Evolutionary conservation across 1,140 invertebrate species (phyloP).

Genomic region (Cryptotermes secundus): DNA sequence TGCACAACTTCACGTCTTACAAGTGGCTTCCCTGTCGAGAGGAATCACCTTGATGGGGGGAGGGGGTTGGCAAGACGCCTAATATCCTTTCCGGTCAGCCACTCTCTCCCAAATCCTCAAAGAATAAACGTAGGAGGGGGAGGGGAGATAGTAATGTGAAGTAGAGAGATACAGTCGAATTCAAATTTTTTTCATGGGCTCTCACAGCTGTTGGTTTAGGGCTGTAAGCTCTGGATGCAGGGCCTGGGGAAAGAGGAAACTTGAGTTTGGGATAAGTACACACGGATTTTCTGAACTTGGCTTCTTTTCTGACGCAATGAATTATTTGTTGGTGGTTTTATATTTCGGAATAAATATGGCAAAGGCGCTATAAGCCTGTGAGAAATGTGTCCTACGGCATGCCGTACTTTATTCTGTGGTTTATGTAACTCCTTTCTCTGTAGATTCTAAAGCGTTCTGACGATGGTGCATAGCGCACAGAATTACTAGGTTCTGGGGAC

Average conservation of each 20-base stretch:
- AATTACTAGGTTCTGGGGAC: too few species aligned
- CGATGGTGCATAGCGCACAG: too few species aligned
- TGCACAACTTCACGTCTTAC: not conserved
- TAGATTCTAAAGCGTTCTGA: too few species aligned
- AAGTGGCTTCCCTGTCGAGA: not conserved
- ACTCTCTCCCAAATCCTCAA: not conserved
- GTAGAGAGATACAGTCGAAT: not conserved
- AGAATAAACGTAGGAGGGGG: not conserved
- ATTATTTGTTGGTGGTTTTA: not conserved
- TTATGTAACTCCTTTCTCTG: too few species aligned
- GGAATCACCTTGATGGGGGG: not conserved
- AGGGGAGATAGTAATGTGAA: not conserved
- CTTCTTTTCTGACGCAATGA: not conserved
- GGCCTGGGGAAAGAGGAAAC: not conserved
- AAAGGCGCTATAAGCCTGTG: too few species aligned
- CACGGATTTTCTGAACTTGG: not conserved
- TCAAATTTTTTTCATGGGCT: not conserved
- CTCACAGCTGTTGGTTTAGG: not conserved
- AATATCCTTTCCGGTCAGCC: conserved; percentile 11
- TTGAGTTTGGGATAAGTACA: not conserved
- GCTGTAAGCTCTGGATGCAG: not conserved
- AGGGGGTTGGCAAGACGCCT: not conserved
- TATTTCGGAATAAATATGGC: not conserved
- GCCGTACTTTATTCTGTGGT: too few species aligned
- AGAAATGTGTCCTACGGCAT: too few species aligned